Conservation (phyloP, 2,113 vertebrate genomes). For the Toxotes jaculatrix region DNA sequence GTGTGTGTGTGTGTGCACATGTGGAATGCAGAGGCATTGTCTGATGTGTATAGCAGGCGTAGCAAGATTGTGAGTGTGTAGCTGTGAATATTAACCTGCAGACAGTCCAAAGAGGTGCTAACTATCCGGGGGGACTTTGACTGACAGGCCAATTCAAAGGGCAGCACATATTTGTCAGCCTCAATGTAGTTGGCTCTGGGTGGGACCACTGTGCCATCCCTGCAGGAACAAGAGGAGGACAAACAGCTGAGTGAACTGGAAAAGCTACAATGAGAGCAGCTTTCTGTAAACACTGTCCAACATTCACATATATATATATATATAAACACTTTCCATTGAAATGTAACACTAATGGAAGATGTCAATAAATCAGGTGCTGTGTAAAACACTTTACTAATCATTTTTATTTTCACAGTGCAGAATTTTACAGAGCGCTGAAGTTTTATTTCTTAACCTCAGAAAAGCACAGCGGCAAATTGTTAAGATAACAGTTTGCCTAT, state of each 20-base stretch:
- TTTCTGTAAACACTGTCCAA: no score
- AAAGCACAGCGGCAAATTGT: background rate
- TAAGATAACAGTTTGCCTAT: background rate
- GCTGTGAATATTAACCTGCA: conserved; percentile 87
- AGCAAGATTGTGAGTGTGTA: background rate
- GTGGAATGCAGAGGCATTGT: conserved; percentile 1
- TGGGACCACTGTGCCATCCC: conserved; percentile 88
- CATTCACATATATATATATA: no score
- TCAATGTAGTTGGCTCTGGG: conserved; percentile 97
- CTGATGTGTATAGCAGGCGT: conserved; percentile 20
- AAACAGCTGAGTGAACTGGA: conserved; percentile 4
- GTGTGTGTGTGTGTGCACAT: background rate
- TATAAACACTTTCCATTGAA: no score
- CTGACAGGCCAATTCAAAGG: conserved; percentile 97
- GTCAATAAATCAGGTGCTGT: background rate
- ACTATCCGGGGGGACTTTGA: conserved; percentile 96
- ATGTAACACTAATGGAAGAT: background rate
- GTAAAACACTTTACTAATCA: background rate
- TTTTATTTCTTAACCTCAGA: background rate
- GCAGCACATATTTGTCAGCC: conserved; percentile 97
- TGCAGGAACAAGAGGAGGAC: conserved; percentile 54
- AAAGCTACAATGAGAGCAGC: background rate
- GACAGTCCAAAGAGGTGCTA: conserved; percentile 95
- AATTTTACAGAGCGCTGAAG: background rate
- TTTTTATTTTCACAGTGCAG: no score